Evolutionary conservation across 2,888 invertebrate species (phyloP), one percentile per base, ranked within the genome.

Genomic region (Carpatolechia fugitivella): DNA sequence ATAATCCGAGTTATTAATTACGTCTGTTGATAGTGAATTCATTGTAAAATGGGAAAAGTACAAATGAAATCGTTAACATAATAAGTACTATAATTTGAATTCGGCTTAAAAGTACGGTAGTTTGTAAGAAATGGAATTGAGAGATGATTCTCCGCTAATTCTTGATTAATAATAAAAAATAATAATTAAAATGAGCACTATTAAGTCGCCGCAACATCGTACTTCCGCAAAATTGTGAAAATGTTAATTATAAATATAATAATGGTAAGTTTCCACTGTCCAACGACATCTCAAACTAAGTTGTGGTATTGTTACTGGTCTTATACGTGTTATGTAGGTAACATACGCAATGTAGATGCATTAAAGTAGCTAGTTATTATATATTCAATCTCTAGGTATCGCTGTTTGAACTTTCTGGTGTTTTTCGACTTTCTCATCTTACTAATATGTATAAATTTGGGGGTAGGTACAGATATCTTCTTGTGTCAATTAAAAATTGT

Each of bases 321-420:
- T 44, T 75, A 77, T 76, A 78, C 80, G 82, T 76, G 85, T 85
- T 85, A 84, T 82, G 83, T 86, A 85, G 86, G 80, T 84, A 78
- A 77, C 80, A 75, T 77, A 65, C 72, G 78, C 82, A 57, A 56
- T 68, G 72, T 84, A 82, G 84, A 64, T 73, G 77, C 80, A 81
- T 85, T 81, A 70, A 68, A 69, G 79, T 87, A 86, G 83, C 65
- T 87, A 86, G 84, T 78, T 79, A 72, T 73, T 81, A 76, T 80
- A 74, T 77, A 86, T 86, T 85, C 86, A 82, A 85, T 85, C 82
- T 85, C 82, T 81, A 85, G 78, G 75, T 80, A 78, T 79, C 75
- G 78, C 83, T 83, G 81, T 85, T 85, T 78, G 72, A 70, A 73
- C 78, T 80, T 78, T 85, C 78, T 76, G 78, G 78, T 80, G 78